A percentile compares a stretch with the other conserved stretches of the same genome.
Conservation (phyloP, 2,797 vertebrate genomes). For the Etheostoma perlongum region DNA sequence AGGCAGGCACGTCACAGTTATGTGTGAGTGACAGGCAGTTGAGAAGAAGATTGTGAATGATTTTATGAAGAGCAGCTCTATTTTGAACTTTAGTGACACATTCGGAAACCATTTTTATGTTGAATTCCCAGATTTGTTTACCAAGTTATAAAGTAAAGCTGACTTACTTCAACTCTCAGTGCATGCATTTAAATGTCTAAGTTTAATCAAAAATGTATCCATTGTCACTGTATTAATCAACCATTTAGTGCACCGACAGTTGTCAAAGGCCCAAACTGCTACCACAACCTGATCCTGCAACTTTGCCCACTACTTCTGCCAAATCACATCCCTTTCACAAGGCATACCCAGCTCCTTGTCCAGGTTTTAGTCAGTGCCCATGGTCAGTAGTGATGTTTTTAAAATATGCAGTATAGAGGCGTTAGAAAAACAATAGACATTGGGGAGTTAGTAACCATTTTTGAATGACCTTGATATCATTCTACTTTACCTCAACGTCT, state of each 20-base stretch:
- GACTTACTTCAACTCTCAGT: neutral
- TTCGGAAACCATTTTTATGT: neutral
- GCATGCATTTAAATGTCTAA: neutral
- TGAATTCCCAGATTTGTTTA: neutral
- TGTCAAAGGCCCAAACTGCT: constrained; percentile 18
- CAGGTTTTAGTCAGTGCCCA: too few relatives aligned
- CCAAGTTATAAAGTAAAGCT: neutral
- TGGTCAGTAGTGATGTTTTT: neutral
- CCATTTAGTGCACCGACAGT: constrained; percentile 19
- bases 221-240: neutral
- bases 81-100: neutral
- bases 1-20: neutral
- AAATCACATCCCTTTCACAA: neutral
- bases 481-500: too few relatives aligned
- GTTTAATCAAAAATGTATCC: neutral
- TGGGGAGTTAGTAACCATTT: too few relatives aligned
- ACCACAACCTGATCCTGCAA: constrained; percentile 28
- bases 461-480: too few relatives aligned
- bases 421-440: too few relatives aligned
- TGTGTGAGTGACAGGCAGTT: constrained; percentile 8
- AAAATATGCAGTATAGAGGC: too few relatives aligned
- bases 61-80: neutral
- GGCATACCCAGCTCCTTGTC: neutral
- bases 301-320: neutral
- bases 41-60: neutral